Base-by-base conservation (phyloP, 2,113 vertebrate species). In the Pteropus alecto region DNA sequence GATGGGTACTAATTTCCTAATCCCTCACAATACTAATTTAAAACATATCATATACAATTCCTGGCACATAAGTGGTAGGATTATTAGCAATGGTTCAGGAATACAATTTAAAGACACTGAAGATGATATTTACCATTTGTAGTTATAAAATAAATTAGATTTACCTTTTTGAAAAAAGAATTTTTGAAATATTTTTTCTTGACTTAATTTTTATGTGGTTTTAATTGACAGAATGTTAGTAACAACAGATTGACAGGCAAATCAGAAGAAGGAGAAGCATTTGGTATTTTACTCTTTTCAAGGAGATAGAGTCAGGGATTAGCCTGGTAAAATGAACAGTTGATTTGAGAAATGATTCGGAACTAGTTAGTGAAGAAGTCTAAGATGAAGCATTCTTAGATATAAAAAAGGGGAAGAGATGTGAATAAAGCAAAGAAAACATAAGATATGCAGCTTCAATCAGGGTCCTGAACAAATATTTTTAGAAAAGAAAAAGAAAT, bases 221-320 rank as follows among this genome's bases (percentile, higher is more conserved):
- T 91, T 88, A 90, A 85, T 22, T 94, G 74, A 78, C 8, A 90
- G 83, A 76, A 73, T 86, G 79, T 95, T 90, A 93, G 43, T 28
- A 94, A 85, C 7, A 94, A 90, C 6, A 89, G 46, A 77, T 0
- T 33, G 41, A 87, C 26, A 90, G 73, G 43, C 28, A 95, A 93
- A 93, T 41, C 14, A 85, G 51, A 46, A 73, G 48, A 82, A 76
- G 26, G 73, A 35, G 58, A 76, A 94, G 74, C 24, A 70, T 84
- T 19, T 90, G 68, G 12, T 60, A 78, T 48, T 35, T 83, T 87
- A 76, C 30, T 94, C 86, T 87, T 84, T 84, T 94, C n/a, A 84
- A 78, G 16, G 10, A 92, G 58, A 93, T 0, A 10, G 58, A 81
- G 73, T 87, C 48, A 96, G 54, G 18, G 74, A 82, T 94, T 88